Base-by-base conservation (phyloP, 1,140 invertebrate species). In the Drosophila bocqueti region DNA sequence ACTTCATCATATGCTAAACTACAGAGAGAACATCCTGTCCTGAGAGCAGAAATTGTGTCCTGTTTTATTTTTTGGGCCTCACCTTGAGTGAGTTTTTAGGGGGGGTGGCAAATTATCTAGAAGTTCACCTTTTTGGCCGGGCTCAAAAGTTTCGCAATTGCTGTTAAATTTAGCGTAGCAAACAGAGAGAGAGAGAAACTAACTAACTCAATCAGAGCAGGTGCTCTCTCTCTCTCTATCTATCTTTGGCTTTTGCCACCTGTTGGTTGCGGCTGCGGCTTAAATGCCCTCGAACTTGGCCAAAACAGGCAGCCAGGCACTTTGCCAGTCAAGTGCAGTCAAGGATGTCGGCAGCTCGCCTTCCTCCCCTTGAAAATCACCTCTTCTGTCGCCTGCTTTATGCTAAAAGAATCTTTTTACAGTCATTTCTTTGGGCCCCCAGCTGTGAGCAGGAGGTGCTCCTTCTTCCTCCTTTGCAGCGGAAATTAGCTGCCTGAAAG, bases 121-220 rank as follows among this genome's bases (percentile, higher is more conserved):
- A 90, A 85, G 85, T 76, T 52, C 31, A 54, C 18, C 45, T 54
- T 36, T 45, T 34, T 55, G 31, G 52, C 40, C 31, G 15, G 54
- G 52, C 50, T 76, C 46, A 52, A 76, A 91, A 90, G 78, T 89
- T 90, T 90, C 74, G 79, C 86, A 91, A 90, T 90, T 90, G 85
- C 85, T 90, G 85, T 90, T 90, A 79, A 90, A 90, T 90, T 90
- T 90, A 71, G 79, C 85, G 82, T 85, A 76, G 43, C 50, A 62
- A 77, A 52, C 73, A 55, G 38, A 62, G 45, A 61, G 61, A 45
- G 43, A 36, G 54, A 40, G 36, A 7, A 60, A 62, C 77, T 87
- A 81, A 87, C 83, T 87, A 87, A 87, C 83, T 87, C 83, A 87
- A 87, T 87, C 79, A 87, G 69, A 80, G 76, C 78, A 79, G 78